Conservation (phyloP, 2,888 invertebrate species). For the Scaptomyza polygonia region DNA sequence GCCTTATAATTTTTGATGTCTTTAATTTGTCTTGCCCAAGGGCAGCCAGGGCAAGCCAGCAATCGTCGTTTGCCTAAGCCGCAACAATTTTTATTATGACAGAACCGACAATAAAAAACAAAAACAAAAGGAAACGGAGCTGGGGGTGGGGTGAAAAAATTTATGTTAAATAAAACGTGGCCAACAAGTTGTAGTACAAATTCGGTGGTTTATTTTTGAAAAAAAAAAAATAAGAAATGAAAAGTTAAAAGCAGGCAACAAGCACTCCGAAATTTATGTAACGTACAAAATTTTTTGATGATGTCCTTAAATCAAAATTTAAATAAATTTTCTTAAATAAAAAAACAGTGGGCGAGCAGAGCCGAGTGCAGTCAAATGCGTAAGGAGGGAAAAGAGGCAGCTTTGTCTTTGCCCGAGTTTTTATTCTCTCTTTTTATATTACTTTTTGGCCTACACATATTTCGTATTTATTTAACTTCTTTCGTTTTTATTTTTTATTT, state of each 20-base stretch:
- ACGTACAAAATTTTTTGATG: conserved; percentile 79
- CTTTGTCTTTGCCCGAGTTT: conserved; percentile 26
- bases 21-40: conserved; percentile 73
- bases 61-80: conserved; percentile 56
- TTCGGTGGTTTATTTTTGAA: conserved; percentile 79
- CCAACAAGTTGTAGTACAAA: conserved; percentile 75
- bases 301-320: conserved; percentile 80
- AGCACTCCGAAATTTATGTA: conserved; percentile 72
- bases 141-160: no score
- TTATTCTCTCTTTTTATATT: conserved; percentile 43
- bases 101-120: conserved; percentile 70
- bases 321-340: conserved; percentile 70
- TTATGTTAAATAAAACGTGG: conserved; percentile 27
- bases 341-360: conserved; percentile 49
- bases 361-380: background rate
- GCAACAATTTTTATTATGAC: conserved; percentile 78
- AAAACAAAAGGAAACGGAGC: conserved; percentile 14
- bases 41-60: conserved; percentile 19
- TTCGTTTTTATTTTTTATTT: conserved; percentile 46
- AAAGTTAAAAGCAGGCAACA: conserved; percentile 64
- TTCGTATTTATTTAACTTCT: conserved; percentile 59
- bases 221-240: no score
- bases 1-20: conserved; percentile 80
- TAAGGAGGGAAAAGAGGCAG: background rate
- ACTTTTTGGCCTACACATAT: conserved; percentile 52